Percentiles rank a stretch among this genome's conserved stretches.
phyloP scores from a whole-genome alignment of 1,140 invertebrate genomes.

The Cotesia glomerata region DNA sequence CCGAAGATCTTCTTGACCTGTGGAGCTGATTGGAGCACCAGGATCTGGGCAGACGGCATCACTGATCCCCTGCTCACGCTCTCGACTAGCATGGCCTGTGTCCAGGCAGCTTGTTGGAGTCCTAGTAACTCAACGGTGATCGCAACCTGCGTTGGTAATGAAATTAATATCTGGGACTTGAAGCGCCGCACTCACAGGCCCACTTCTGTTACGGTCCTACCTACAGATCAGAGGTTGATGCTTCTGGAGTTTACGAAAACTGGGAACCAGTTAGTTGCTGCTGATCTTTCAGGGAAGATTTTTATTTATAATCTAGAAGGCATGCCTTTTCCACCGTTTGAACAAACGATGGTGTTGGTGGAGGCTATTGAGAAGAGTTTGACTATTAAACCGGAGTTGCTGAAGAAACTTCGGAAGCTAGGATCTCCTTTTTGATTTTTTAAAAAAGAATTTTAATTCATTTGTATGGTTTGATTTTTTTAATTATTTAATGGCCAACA shows the following conservation, averaged over 20 bases:
- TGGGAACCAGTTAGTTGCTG: slow-evolving; percentile 72
- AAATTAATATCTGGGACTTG: slow-evolving; percentile 77
- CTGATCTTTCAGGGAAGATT: slow-evolving; percentile 69
- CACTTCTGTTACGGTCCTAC: slow-evolving; percentile 65
- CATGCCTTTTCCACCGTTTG: slow-evolving; percentile 72
- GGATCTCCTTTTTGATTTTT: slow-evolving; percentile 21
- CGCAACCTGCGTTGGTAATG: slow-evolving; percentile 74
- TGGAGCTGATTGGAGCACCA: slow-evolving; percentile 81
- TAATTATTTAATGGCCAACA: no score
- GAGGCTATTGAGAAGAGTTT: slow-evolving; percentile 68
- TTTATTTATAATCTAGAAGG: slow-evolving; percentile 72
- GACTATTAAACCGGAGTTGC: slow-evolving; percentile 67
- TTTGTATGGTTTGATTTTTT: no score
- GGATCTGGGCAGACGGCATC: slow-evolving; percentile 77
- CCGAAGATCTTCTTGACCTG: slow-evolving; percentile 78
- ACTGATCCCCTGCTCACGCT: slow-evolving; percentile 71
- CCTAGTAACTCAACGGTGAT: slow-evolving; percentile 84
- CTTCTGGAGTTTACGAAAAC: slow-evolving; percentile 68
- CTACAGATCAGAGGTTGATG: slow-evolving; percentile 53
- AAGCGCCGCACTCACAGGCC: slow-evolving; percentile 71
- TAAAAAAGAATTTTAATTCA: no score
- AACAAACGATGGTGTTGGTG: slow-evolving; percentile 68
- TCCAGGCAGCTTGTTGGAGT: slow-evolving; percentile 77
- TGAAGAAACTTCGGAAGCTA: slow-evolving; percentile 67
- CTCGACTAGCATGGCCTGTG: slow-evolving; percentile 63